Percentiles rank a stretch among this genome's conserved stretches.
Conservation (phyloP, 2,113 vertebrate species). For the Varanus komodoensis region DNA sequence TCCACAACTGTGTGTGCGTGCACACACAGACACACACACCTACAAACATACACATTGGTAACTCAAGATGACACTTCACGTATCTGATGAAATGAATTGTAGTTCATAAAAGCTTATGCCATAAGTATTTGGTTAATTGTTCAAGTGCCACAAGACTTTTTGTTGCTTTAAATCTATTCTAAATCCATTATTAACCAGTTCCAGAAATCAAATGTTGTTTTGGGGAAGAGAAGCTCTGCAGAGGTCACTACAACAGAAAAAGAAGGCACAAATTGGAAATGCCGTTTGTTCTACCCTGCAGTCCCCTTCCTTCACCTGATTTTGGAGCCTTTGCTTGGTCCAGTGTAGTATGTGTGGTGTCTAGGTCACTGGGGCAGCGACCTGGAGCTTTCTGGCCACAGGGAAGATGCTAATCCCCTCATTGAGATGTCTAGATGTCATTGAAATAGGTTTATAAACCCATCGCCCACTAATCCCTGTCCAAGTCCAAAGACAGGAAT, state of each 20-base stretch:
- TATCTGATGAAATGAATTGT: not conserved
- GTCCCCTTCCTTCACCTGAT: not conserved
- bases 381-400: constrained; percentile 18
- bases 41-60: not conserved
- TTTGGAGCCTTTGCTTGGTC: not conserved
- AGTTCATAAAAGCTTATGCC: not conserved
- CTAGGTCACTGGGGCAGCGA: constrained; percentile 17
- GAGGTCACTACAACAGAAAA: not conserved
- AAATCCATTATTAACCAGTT: not conserved
- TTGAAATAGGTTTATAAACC: constrained; percentile 32
- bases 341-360: not conserved
- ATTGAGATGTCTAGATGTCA: constrained; percentile 11
- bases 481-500: not conserved
- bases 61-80: not conserved
- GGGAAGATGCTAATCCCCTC: constrained; percentile 26
- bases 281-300: not conserved
- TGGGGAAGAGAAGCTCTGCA: not conserved
- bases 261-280: not conserved
- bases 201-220: not conserved
- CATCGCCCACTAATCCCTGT: constrained; percentile 8
- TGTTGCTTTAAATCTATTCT: not conserved
- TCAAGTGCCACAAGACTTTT: not conserved
- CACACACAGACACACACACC: too few relatives aligned
- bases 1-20: not conserved
- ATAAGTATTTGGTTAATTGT: not conserved